A percentile compares a stretch with the other conserved stretches of the same genome.
Conservation (phyloP, 2,888 invertebrate species). For the Cerceris ruficornis region DNA sequence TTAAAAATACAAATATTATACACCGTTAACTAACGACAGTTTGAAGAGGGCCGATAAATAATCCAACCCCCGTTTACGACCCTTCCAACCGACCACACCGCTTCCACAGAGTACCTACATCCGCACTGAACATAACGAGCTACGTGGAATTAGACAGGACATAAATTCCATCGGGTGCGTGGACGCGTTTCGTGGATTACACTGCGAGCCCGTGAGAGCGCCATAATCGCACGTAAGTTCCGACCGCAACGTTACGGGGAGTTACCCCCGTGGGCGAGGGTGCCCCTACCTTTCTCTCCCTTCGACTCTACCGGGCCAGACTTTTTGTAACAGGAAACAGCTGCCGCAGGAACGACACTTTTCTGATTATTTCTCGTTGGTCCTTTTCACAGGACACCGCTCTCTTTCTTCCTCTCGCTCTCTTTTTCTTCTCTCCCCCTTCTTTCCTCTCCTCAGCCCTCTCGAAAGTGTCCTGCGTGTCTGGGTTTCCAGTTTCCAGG, state of each 20-base stretch:
- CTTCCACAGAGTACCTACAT: background rate
- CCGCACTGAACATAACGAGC: slow-evolving; percentile 37
- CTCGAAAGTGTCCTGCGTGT: slow-evolving; percentile 4
- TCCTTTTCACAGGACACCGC: slow-evolving; percentile 22
- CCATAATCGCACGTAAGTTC: slow-evolving; percentile 56
- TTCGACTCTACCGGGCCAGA: slow-evolving; percentile 1
- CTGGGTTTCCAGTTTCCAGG: slow-evolving; percentile 62
- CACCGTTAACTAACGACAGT: too few species aligned
- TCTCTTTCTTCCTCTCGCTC: slow-evolving; percentile 7
- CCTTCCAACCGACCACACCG: background rate
- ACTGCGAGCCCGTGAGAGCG: slow-evolving; percentile 27
- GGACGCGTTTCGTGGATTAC: slow-evolving; percentile 60
- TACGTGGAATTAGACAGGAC: slow-evolving; percentile 61
- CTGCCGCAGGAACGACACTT: slow-evolving; percentile 67
- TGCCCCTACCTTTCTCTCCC: slow-evolving; percentile 29
- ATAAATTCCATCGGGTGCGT: slow-evolving; percentile 51
- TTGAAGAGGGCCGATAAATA: too few species aligned
- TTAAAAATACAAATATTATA: too few species aligned
- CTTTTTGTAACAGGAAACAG: slow-evolving; percentile 75
- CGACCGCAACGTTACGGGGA: slow-evolving; percentile 43
- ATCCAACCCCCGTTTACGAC: too few species aligned
- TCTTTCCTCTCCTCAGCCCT: too few species aligned
- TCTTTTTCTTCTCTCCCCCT: too few species aligned
- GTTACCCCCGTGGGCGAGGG: slow-evolving; percentile 30
- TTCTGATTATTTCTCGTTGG: slow-evolving; percentile 64